A percentile compares a stretch with the other conserved stretches of the same genome.
Evolutionary conservation across 2,888 invertebrate genomes (phyloP).

Genomic region (Drosophila colorata): DNA sequence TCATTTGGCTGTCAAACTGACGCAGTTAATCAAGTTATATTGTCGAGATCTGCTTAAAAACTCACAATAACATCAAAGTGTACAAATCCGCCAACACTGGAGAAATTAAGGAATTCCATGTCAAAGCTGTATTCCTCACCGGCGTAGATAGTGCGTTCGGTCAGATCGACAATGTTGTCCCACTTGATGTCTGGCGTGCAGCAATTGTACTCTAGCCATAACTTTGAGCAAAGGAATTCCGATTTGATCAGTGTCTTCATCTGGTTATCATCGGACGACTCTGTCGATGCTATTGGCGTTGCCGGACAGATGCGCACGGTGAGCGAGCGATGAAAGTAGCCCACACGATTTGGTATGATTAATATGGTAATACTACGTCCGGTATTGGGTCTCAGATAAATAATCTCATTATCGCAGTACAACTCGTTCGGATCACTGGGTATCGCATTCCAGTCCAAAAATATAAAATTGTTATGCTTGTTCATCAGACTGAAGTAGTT

Average conservation of each 20-base stretch:
- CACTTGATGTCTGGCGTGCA: conserved; percentile 69
- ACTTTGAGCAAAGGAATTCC: conserved; percentile 63
- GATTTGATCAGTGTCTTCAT: conserved; percentile 59
- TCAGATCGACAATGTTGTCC: conserved; percentile 60
- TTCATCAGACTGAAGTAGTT: conserved; percentile 75
- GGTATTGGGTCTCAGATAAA: conserved; percentile 79
- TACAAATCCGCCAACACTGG: conserved; percentile 75
- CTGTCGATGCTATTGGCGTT: neutral
- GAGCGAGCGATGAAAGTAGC: conserved; percentile 69
- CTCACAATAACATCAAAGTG: conserved; percentile 80
- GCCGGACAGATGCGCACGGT: conserved; percentile 76
- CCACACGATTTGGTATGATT: conserved; percentile 78
- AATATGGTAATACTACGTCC: conserved; percentile 76
- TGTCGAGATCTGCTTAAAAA: neutral
- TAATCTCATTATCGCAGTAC: conserved; percentile 77
- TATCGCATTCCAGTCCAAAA: conserved; percentile 81
- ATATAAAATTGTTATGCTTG: conserved; percentile 72
- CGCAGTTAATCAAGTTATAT: neutral
- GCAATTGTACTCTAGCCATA: conserved; percentile 79
- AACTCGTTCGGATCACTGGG: conserved; percentile 81
- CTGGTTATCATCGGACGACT: conserved; percentile 36
- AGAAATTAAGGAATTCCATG: conserved; percentile 75
- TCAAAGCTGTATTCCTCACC: conserved; percentile 71
- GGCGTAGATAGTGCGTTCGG: conserved; percentile 62
- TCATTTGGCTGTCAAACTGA: conserved; percentile 58